Percentiles rank a stretch among this genome's conserved stretches.
phyloP scores from a whole-genome alignment of 2,113 vertebrate genomes.

The Tragelaphus scriptus region DNA sequence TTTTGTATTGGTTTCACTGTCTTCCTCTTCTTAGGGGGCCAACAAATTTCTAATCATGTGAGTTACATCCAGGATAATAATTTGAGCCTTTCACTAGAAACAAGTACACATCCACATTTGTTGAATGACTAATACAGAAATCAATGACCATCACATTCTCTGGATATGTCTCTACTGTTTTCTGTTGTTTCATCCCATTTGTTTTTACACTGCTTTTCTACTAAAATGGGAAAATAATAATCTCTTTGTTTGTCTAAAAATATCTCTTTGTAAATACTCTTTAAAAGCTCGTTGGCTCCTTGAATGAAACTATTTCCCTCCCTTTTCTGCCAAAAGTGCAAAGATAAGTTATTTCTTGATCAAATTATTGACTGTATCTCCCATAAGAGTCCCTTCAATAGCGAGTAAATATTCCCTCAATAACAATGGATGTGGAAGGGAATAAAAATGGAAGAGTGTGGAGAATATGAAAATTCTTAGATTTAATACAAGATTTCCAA shows the following conservation, averaged over 20 bases:
- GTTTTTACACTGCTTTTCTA: constrained; percentile 23
- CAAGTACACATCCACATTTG: not conserved
- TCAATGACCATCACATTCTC: not conserved
- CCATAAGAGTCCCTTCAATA: constrained; percentile 17
- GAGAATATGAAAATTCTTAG: constrained; percentile 26
- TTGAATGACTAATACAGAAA: constrained; percentile 3
- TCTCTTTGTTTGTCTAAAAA: constrained; percentile 60
- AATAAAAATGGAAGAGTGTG: not conserved
- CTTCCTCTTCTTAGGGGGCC: not conserved
- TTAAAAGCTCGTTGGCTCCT: constrained; percentile 52
- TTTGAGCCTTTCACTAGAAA: not conserved
- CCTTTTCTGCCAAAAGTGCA: constrained; percentile 30
- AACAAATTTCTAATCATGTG: not conserved
- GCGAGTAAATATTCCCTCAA: constrained; percentile 58
- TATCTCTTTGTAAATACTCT: constrained; percentile 64
- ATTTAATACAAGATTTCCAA: constrained; percentile 19
- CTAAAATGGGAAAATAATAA: constrained; percentile 44
- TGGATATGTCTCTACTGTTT: not conserved
- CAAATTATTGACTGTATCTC: constrained; percentile 54
- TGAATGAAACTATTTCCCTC: constrained; percentile 32
- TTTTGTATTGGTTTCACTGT: not conserved
- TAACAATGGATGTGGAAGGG: constrained; percentile 29
- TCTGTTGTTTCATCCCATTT: constrained; percentile 10
- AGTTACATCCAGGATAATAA: not conserved
- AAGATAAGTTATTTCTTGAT: constrained; percentile 61